A percentile compares a stretch with the other conserved stretches of the same genome.
phyloP scores from a whole-genome alignment of 2,888 invertebrate genomes.

The Stratiomys singularior region DNA sequence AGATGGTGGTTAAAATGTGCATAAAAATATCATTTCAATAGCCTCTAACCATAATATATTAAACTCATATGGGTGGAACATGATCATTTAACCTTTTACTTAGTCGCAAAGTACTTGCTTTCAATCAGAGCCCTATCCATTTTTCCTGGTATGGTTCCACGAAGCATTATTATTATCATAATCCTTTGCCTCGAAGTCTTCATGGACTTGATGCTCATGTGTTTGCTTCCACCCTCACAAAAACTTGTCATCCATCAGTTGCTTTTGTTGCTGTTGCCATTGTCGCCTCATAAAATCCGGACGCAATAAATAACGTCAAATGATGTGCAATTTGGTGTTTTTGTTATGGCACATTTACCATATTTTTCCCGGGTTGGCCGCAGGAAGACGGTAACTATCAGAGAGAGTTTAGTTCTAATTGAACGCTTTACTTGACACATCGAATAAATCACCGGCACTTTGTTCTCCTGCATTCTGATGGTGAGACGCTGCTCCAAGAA shows the following conservation, averaged over 20 bases:
- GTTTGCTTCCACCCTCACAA: conserved; percentile 33
- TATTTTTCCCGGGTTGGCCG: conserved; percentile 40
- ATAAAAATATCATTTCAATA: no score
- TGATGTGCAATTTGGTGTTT: conserved; percentile 46
- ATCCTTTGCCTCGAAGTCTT: no score
- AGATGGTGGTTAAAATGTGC: no score
- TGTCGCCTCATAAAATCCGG: conserved; percentile 46
- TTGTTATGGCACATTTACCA: conserved; percentile 42
- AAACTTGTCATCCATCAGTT: conserved; percentile 42
- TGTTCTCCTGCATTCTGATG: conserved; percentile 29
- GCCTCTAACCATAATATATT: no score
- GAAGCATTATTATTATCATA: no score
- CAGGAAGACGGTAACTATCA: conserved; percentile 45
- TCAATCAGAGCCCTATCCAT: no score
- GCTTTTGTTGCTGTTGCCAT: conserved; percentile 42
- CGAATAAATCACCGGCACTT: conserved; percentile 62
- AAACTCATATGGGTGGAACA: no score
- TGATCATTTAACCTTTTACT: no score
- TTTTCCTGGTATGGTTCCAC: no score
- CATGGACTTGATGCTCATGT: background rate
- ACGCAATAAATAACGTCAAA: conserved; percentile 47
- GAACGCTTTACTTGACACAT: conserved; percentile 66
- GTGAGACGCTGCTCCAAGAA: conserved; percentile 27
- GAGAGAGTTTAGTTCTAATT: conserved; percentile 61
- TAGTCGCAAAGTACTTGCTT: no score